Evolutionary conservation across 2,113 vertebrate species (phyloP).

Genomic region (Neopipo cinnamomea): DNA sequence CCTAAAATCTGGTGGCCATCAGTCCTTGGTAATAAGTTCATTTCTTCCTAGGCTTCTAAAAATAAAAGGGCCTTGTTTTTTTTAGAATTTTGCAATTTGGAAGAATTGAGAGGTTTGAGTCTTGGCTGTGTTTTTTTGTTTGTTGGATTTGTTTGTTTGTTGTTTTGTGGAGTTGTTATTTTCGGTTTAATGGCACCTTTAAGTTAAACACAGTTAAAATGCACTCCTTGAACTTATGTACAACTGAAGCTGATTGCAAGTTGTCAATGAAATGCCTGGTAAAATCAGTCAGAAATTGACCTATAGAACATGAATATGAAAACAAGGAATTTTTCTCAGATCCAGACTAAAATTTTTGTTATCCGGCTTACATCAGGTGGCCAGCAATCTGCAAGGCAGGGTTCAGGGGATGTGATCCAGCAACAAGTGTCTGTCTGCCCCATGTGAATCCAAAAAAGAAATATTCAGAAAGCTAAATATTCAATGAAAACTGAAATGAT

Average conservation of each 20-base stretch:
- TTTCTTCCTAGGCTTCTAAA: not conserved
- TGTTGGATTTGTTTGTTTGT: not conserved
- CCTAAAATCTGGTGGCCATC: not conserved
- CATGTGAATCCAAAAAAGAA: not conserved
- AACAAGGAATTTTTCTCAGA: not conserved
- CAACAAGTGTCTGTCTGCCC: not conserved
- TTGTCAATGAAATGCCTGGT: not conserved
- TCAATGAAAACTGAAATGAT: not conserved
- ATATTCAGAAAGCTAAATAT: not conserved
- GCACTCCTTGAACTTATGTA: not conserved
- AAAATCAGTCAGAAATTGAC: not conserved
- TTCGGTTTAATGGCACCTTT: not conserved
- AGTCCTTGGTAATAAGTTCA: not conserved
- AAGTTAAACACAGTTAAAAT: not conserved
- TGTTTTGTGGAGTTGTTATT: not conserved
- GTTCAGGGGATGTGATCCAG: not conserved
- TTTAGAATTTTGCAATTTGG: not conserved
- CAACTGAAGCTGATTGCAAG: not conserved
- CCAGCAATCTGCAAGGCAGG: not conserved
- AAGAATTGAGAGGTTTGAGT: not conserved
- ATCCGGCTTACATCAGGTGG: not conserved
- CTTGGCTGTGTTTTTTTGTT: rapidly evolving
- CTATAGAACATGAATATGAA: not conserved
- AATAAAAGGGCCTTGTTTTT: not conserved
- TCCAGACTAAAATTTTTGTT: not conserved